phyloP scores from a whole-genome alignment of 1,140 invertebrate species.

The Platyscapa corneri region DNA sequence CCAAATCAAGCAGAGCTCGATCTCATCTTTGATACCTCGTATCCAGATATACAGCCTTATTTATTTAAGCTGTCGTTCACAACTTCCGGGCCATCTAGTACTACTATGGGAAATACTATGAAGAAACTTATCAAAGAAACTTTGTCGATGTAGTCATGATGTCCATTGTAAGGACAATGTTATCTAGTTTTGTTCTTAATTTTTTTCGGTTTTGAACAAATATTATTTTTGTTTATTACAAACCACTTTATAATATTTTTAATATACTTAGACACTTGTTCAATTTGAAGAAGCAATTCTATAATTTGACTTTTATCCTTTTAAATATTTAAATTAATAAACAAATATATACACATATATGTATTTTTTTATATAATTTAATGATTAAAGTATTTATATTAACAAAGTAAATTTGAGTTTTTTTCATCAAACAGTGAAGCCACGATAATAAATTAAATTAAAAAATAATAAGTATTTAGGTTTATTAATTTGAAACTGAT shows the following conservation, averaged over 20 bases:
- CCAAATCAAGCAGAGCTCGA: slow-evolving; percentile 93
- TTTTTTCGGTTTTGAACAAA: neutral
- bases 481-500: neutral
- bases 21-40: slow-evolving; percentile 94
- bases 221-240: neutral
- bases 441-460: neutral
- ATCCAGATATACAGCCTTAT: slow-evolving; percentile 95
- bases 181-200: neutral
- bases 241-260: neutral
- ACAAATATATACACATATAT: too few relatives aligned
- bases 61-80: slow-evolving; percentile 91
- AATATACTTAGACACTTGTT: neutral
- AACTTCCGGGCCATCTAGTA: slow-evolving; percentile 81
- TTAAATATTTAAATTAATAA: neutral
- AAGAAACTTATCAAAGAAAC: slow-evolving; percentile 88
- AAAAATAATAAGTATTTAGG: neutral
- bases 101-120: slow-evolving; percentile 89
- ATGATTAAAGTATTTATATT: neutral
- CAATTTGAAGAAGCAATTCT: neutral
- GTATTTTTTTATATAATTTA: too few relatives aligned
- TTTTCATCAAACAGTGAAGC: neutral
- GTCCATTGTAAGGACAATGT: neutral
- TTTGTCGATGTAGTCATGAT: slow-evolving; percentile 73
- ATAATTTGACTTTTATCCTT: neutral
- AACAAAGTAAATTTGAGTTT: neutral